Evolutionary conservation across 2,888 invertebrate species (phyloP).

Genomic region (Mayetiola destructor): DNA sequence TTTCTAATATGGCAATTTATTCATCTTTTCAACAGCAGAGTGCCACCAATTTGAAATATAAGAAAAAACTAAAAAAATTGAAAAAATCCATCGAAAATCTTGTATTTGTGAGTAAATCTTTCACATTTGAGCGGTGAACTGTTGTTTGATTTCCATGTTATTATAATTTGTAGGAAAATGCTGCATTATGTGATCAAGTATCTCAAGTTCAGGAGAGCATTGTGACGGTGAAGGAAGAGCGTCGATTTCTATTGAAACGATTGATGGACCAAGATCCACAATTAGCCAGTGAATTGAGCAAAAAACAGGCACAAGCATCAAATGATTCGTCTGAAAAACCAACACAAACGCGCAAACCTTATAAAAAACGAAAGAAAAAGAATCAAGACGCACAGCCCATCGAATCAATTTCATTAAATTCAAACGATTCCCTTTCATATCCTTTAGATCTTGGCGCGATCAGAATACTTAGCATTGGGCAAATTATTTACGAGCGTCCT

Average conservation of each 20-base stretch:
- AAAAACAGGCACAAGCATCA: slow-evolving; percentile 23
- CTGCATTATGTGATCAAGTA: slow-evolving; percentile 77
- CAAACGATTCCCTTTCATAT: slow-evolving; percentile 52
- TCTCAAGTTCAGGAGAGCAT: slow-evolving; percentile 71
- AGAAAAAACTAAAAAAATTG: slow-evolving; percentile 46
- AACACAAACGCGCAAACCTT: slow-evolving; percentile 12
- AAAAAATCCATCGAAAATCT: slow-evolving; percentile 49
- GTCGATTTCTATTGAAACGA: slow-evolving; percentile 64
- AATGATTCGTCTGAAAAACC: slow-evolving; percentile 13
- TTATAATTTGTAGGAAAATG: slow-evolving; percentile 49
- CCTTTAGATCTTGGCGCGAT: slow-evolving; percentile 56
- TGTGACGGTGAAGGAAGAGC: slow-evolving; percentile 64
- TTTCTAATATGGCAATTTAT: not conserved
- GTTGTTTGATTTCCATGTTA: slow-evolving; percentile 15
- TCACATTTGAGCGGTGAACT: slow-evolving; percentile 7
- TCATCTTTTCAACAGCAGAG: slow-evolving; percentile 11
- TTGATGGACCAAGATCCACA: slow-evolving; percentile 51
- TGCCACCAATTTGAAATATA: slow-evolving; percentile 35
- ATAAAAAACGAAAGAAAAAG: slow-evolving; percentile 7
- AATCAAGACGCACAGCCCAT: not conserved
- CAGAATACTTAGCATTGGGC: slow-evolving; percentile 59
- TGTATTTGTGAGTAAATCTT: slow-evolving; percentile 44
- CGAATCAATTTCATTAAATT: slow-evolving; percentile 38
- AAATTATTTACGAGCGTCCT: slow-evolving; percentile 50
- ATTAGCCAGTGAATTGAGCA: slow-evolving; percentile 17